These are phyloP conservation scores for Apis cerana DNA, from an alignment of 1,140 invertebrate genomes.

Conservation along the genomic window DNA sequence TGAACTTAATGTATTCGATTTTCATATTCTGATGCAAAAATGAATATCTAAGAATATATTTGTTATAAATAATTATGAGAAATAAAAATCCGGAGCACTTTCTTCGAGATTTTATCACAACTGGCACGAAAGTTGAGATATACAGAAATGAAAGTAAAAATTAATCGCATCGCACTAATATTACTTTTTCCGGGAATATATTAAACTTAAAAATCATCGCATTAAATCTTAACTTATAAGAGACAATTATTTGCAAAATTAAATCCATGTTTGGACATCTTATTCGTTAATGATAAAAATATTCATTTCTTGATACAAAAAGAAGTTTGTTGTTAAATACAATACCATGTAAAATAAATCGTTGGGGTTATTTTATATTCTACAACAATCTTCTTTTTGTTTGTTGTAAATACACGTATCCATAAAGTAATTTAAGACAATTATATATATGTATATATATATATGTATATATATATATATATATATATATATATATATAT, in stretches of 20 bases:
- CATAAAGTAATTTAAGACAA: neutral
- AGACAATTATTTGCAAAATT: neutral
- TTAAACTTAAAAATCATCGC: neutral
- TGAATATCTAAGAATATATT: neutral
- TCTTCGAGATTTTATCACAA: neutral
- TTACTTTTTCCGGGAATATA: neutral
- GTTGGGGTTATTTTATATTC: neutral
- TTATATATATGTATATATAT: neutral
- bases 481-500: no score
- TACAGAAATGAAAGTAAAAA: constrained; percentile 16
- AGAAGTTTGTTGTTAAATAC: constrained; percentile 11
- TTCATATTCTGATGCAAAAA: neutral
- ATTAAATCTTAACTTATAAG: neutral
- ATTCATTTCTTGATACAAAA: neutral
- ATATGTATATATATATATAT: no score
- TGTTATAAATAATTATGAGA: neutral
- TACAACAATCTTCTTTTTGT: constrained; percentile 16
- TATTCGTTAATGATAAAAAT: neutral
- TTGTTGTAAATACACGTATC: neutral
- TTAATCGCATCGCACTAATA: neutral
- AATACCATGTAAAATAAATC: neutral
- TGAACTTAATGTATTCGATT: neutral
- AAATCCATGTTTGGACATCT: neutral
- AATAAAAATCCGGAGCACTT: neutral
- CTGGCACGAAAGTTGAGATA: neutral